Evolutionary conservation across 2,888 invertebrate genomes (phyloP).

Genomic region (Oxytorus armatus): DNA sequence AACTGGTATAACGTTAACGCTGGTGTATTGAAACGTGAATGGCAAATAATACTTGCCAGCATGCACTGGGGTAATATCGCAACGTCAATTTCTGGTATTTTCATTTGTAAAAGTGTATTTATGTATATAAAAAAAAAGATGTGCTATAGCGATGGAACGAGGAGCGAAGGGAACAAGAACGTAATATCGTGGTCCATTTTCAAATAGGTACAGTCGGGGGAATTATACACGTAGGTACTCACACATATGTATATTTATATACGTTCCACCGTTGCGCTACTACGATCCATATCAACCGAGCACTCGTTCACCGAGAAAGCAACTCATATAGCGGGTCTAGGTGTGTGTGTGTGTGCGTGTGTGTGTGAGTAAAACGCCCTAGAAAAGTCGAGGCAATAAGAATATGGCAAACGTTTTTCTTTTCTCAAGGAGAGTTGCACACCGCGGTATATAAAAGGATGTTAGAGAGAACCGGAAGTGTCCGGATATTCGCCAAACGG

Average conservation of each 20-base stretch:
- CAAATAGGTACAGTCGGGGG: constrained; percentile 50
- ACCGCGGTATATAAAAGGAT: constrained; percentile 42
- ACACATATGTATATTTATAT: constrained; percentile 14
- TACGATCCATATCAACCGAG: constrained; percentile 34
- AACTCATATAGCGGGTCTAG: constrained; percentile 3
- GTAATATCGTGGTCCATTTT: constrained; percentile 64
- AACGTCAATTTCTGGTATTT: constrained; percentile 41
- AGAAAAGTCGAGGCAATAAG: constrained; percentile 49
- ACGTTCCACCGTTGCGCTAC: constrained; percentile 13
- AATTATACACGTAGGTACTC: constrained; percentile 10
- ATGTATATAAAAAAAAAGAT: constrained; percentile 4
- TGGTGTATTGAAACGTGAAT: constrained; percentile 52
- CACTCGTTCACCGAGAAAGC: constrained; percentile 10
- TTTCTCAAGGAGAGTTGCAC: constrained; percentile 13
- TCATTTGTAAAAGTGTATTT: constrained; percentile 13
- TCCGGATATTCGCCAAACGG: constrained; percentile 52
- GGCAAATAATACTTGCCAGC: constrained; percentile 35
- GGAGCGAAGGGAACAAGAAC: constrained; percentile 27
- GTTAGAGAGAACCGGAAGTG: constrained; percentile 47
- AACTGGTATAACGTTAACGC: constrained; percentile 25
- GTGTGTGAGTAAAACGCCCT: constrained; percentile 24
- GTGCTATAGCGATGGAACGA: constrained; percentile 13
- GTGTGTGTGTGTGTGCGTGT: not conserved
- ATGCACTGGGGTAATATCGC: constrained; percentile 46
- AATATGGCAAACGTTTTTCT: constrained; percentile 52